Base-by-base conservation (phyloP, 2,113 vertebrate genomes). In the Nyctibius bracteatus region DNA sequence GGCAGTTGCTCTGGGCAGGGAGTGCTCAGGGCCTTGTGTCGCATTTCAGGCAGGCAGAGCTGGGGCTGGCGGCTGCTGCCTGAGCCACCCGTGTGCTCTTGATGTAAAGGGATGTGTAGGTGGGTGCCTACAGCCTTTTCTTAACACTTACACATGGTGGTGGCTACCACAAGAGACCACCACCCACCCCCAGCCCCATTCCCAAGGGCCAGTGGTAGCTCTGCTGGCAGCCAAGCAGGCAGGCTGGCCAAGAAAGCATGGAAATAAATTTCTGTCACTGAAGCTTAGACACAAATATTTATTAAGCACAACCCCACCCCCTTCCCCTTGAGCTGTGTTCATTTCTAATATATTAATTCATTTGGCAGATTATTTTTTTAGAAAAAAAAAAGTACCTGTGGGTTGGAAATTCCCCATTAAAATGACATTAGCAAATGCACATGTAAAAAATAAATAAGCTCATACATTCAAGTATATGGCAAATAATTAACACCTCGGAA, bases 401-500 rank as follows among this genome's bases (percentile, higher is more conserved):
- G 97, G 96, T 88, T 59, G 85, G 96, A 96, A 97, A 92, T 80
- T 43, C 70, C 96, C 96, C 92, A 16, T 25, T 65, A 88, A 97
- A 92, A 97, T 83, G 72, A 97, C 96, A 87, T 86, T 94, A 96
- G 97, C 96, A 94, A 94, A 97, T 73, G 94, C 84, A 96, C 91
- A 80, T 92, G 85, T 95, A 96, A 97, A 96, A 97, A 98, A 98
- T 98, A 98, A 98, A 98, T 98, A 98, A 58, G 78, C 96, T 80
- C 63, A 54, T 87, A 97, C 97, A 96, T 98, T 97, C 97, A 97
- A 97, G 97, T 97, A 96, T 88, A 82, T 57, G 93, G 82, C 96
- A 92, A 97, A 95, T 81, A 92, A 94, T 86, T 95, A 82, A 95
- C 84, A 85, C 73, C 85, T 93, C 84, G 58, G 75, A 52, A 93